phyloP scores from a whole-genome alignment of 2,113 vertebrate species.

The Naja naja region DNA sequence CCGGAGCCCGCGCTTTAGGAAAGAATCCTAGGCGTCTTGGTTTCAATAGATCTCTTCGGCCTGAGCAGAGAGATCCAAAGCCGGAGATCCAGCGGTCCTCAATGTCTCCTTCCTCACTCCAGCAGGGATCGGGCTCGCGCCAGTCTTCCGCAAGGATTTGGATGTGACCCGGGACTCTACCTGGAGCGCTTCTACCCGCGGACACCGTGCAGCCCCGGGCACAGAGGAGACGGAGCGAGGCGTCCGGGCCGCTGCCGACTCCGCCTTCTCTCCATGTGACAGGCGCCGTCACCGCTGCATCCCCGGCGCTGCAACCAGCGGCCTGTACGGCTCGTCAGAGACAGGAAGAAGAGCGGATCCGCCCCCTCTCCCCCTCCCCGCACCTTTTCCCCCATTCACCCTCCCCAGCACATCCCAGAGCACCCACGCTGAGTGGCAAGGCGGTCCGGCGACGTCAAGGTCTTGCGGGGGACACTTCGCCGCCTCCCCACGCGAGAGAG shows the following conservation, averaged over 20 bases:
- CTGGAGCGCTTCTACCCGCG: background rate
- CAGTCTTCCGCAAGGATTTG: background rate
- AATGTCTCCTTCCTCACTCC: background rate
- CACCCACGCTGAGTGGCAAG: slow-evolving; percentile 35
- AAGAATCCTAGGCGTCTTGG: background rate
- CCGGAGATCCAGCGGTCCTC: background rate
- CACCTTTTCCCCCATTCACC: slow-evolving; percentile 30
- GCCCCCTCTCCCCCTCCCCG: background rate
- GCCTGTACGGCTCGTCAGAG: slow-evolving; percentile 8
- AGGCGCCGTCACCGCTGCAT: slow-evolving; percentile 19
- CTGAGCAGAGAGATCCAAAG: background rate
- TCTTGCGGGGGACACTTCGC: background rate
- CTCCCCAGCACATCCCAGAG: background rate
- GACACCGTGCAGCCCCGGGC: background rate
- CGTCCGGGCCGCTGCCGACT: background rate
- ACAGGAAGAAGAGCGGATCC: slow-evolving; percentile 12
- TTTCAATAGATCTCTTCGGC: background rate
- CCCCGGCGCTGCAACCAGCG: background rate
- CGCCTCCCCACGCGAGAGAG: background rate
- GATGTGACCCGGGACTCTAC: background rate
- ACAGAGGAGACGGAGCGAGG: background rate
- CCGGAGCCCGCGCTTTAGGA: background rate
- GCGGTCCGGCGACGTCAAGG: slow-evolving; percentile 13
- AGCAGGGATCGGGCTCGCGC: background rate
- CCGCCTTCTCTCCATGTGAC: slow-evolving; percentile 27